Percentiles rank a stretch among this genome's conserved stretches.
phyloP scores from a whole-genome alignment of 2,113 vertebrate species.

The Passerina amoena region DNA sequence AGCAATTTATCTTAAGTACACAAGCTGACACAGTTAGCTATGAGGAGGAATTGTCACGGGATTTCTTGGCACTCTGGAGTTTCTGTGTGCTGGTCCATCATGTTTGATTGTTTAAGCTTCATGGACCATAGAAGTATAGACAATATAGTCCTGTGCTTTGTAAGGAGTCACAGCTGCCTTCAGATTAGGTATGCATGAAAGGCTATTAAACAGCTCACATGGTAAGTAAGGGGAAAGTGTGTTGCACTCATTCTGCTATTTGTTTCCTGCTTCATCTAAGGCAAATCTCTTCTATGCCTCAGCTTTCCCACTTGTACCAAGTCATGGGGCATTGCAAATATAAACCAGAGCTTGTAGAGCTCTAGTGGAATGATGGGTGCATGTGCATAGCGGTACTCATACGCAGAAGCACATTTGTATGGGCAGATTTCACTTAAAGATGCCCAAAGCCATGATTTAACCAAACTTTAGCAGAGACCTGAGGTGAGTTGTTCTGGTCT shows the following conservation, averaged over 20 bases:
- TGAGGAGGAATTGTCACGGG: background rate
- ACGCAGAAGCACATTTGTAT: fast-evolving
- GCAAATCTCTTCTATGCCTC: background rate
- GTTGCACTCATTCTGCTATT: background rate
- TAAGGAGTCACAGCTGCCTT: background rate
- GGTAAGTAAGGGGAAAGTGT: background rate
- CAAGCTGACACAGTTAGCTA: background rate
- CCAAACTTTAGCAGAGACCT: background rate
- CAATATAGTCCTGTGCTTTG: background rate
- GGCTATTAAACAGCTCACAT: background rate
- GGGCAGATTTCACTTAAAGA: background rate
- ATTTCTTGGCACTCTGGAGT: background rate
- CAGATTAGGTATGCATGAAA: background rate
- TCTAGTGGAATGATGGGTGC: background rate
- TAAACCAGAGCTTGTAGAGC: background rate
- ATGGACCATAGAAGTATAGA: background rate
- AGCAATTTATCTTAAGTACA: background rate
- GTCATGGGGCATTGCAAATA: background rate
- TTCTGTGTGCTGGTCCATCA: background rate
- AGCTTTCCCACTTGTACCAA: background rate
- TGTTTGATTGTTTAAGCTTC: background rate
- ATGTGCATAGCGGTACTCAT: background rate
- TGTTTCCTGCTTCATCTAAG: background rate
- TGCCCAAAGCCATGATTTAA: background rate
- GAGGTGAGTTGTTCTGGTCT: background rate